Percentiles rank a stretch among this genome's conserved stretches.
Conservation (phyloP, 2,888 invertebrate species). For the Ophioninae sp. region DNA sequence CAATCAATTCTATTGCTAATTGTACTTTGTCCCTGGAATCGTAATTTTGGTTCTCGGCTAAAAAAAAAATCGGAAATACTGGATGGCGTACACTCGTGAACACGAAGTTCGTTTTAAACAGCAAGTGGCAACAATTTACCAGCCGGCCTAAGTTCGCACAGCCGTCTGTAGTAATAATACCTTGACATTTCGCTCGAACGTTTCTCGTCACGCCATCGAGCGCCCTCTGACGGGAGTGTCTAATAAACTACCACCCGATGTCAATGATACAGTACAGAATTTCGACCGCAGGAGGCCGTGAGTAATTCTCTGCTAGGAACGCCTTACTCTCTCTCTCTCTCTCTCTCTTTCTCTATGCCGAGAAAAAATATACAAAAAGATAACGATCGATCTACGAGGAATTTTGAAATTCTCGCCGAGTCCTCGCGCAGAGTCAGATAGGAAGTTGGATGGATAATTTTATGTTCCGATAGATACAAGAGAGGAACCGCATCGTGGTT, state of each 20-base stretch:
- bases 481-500: slow-evolving; percentile 16
- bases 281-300: slow-evolving; percentile 24
- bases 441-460: slow-evolving; percentile 10
- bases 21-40: background rate
- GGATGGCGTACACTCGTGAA: background rate
- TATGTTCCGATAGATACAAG: slow-evolving; percentile 27
- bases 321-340: slow-evolving; percentile 5
- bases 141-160: slow-evolving; percentile 23
- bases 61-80: background rate
- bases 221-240: slow-evolving; percentile 42
- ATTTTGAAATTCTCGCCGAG: slow-evolving; percentile 14
- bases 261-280: slow-evolving; percentile 33
- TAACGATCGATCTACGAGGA: slow-evolving; percentile 9
- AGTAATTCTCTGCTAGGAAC: slow-evolving; percentile 22
- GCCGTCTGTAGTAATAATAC: slow-evolving; percentile 26
- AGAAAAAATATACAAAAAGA: slow-evolving; percentile 6
- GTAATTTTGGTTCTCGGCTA: background rate
- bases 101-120: background rate
- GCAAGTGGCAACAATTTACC: slow-evolving; percentile 22
- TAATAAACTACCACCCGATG: slow-evolving; percentile 43
- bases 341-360: slow-evolving; percentile 5
- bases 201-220: slow-evolving; percentile 35
- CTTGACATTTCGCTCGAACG: slow-evolving; percentile 52
- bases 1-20: background rate
- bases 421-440: slow-evolving; percentile 12